Base-by-base conservation (phyloP, 2,113 vertebrate genomes). In the Dipodomys merriami region DNA sequence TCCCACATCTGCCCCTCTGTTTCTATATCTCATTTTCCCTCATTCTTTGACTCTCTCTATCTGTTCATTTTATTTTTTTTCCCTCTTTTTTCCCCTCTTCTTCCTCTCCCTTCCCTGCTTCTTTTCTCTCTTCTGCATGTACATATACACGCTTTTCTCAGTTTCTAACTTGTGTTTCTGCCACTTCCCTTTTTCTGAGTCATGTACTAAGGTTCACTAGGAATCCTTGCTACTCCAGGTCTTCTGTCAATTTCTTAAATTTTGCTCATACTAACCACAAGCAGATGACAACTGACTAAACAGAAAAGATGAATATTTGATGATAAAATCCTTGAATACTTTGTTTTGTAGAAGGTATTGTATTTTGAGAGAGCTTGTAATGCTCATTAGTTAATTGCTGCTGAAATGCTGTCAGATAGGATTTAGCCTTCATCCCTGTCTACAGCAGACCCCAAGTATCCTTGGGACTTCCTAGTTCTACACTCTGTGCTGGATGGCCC, bases 241-340 rank as follows among this genome's bases (percentile, higher is more conserved):
- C 33, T 89, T 71, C 16, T 62, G 5, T 83, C 77, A 49, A 49
- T 49, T 49, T 49, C 49, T 49, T 49, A 12, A 81, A 12, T 44
- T 80, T 73, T 96, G 79, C 49, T 93, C 64, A 64, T 90, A 94
- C 91, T 72, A 86, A 90, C 20, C 35, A 86, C 62, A 93, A 94
- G 35, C 76, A 94, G 62, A 91, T 90, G 53, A 88, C 57, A 93
- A 88, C 49, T 79, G 64, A 93, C 83, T 95, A 91, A 91, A 91
- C 15, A 85, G 73, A 53, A 64, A 46, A 92, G 67, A 92, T 95
- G 69, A 94, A 74, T 95, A 86, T 93, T 96, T 92, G 82, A 91
- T 95, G 60, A 69, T 76, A 91, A 39, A 69, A 86, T 92, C 49
- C 49, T n/a, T n/a, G 7, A 95, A 88, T 83, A 76, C 79, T 85